Conservation (phyloP, 2,888 invertebrate genomes). For the Aradus depressus region DNA sequence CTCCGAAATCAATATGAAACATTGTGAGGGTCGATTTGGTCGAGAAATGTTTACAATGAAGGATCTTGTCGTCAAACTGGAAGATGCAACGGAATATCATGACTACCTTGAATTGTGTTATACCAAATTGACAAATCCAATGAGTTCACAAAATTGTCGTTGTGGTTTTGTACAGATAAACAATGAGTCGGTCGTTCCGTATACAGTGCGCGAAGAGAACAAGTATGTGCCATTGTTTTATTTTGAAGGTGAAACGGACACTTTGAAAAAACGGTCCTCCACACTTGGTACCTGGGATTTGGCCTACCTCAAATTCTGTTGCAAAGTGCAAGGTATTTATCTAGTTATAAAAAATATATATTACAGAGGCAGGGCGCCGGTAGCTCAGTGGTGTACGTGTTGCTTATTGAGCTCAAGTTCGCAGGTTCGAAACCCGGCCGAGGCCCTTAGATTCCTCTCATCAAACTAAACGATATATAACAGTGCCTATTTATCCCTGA, state of each 20-base stretch:
- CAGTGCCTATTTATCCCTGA: no score
- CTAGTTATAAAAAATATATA: no score
- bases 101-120: slow-evolving; percentile 83
- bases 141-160: slow-evolving; percentile 56
- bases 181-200: slow-evolving; percentile 86
- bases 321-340: slow-evolving; percentile 62
- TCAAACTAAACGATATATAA: no score
- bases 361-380: no score
- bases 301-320: slow-evolving; percentile 86
- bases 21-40: slow-evolving; percentile 84
- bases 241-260: slow-evolving; percentile 85
- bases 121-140: slow-evolving; percentile 60
- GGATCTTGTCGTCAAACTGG: slow-evolving; percentile 78
- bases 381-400: no score
- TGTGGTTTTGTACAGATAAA: slow-evolving; percentile 88
- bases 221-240: slow-evolving; percentile 88
- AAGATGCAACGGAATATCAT: slow-evolving; percentile 82
- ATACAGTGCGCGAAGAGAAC: slow-evolving; percentile 67
- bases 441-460: no score
- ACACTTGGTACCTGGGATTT: slow-evolving; percentile 84
- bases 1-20: slow-evolving; percentile 84
- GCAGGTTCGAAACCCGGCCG: no score
- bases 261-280: slow-evolving; percentile 74
- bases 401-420: no score
- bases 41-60: slow-evolving; percentile 74